Base-by-base conservation (phyloP, 2,888 invertebrate species). In the Xestoiulus laeticollis region DNA sequence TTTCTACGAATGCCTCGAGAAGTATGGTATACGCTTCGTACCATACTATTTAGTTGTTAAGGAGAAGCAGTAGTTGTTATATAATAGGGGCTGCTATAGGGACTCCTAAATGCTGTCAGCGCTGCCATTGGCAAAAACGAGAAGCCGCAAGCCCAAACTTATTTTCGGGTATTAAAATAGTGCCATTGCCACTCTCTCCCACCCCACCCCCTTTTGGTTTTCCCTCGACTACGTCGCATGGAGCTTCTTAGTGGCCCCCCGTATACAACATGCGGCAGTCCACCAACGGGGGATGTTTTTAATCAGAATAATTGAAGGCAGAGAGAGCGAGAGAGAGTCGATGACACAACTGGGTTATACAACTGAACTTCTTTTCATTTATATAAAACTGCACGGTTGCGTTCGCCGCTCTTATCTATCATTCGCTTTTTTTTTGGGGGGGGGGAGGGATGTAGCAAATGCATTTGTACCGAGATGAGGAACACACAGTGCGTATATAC, bases 251-350 rank as follows among this genome's bases (percentile, higher is more conserved):
- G 3, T n/a, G 59, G 6, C 16, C 48, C 48, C 48, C 48, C 16
- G 4, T 6, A 6, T 38, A 38, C 38, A 6, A 3, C 48, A 16
- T 48, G 48, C 48, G 12, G 14, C 48, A 48, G 48, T 48, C 4
- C 6, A 59, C n/a, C 19, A n/a, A n/a, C 5, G n/a, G n/a, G 59
- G 59, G 59, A 59, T 59, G 59, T 59, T 59, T 59, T 59, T 59
- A 59, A 59, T 59, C 59, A 59, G 59, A 59, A 59, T 59, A 59
- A 59, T 59, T 59, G 59, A 59, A 59, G 59, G 59, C 59, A n/a
- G 59, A n/a, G n/a, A n/a, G n/a, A 59, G n/a, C 0, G 59, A 59
- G 59, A 59, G 59, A 5, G 59, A 59, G 59, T 59, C 59, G 59
- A 59, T 59, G 59, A 59, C 59, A 59, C 59, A 59, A 59, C 59